Percentiles rank a stretch among this genome's conserved stretches.
phyloP scores from a whole-genome alignment of 2,113 vertebrate species.

The Cynocephalus volans region DNA sequence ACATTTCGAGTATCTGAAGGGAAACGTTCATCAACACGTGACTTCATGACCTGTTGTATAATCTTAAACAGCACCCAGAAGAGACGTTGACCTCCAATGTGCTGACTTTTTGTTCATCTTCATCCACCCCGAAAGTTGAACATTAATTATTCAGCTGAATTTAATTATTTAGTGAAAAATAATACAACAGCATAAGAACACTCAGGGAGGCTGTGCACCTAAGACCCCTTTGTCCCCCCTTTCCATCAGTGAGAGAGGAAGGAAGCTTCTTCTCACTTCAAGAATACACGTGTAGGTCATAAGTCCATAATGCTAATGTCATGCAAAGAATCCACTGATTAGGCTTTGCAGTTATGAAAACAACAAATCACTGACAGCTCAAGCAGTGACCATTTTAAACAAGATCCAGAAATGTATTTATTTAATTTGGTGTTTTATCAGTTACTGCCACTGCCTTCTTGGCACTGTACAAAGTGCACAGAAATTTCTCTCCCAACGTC shows the following conservation, averaged over 20 bases:
- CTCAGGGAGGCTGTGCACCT: not conserved
- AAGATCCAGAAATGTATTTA: slow-evolving; percentile 41
- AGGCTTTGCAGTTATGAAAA: not conserved
- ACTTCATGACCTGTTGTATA: not conserved
- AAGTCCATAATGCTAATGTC: not conserved
- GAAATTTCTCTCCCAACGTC: slow-evolving; percentile 13
- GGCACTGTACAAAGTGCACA: not conserved
- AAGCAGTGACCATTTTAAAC: slow-evolving; percentile 14
- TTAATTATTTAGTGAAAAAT: slow-evolving; percentile 12
- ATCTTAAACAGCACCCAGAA: not conserved
- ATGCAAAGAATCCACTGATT: not conserved
- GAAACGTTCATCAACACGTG: not conserved
- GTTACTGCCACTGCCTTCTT: not conserved
- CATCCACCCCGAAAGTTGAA: not conserved
- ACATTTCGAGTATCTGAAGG: not conserved
- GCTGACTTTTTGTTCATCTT: not conserved
- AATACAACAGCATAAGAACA: not conserved
- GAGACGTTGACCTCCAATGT: not conserved
- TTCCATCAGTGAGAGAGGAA: too few species aligned
- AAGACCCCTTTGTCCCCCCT: not conserved
- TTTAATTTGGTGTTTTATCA: not conserved
- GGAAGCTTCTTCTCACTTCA: too few species aligned
- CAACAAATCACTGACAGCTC: not conserved
- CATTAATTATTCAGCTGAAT: not conserved
- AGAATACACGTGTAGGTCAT: slow-evolving; percentile 31